phyloP scores from a whole-genome alignment of 2,888 invertebrate species.

The Amorpha juglandis region DNA sequence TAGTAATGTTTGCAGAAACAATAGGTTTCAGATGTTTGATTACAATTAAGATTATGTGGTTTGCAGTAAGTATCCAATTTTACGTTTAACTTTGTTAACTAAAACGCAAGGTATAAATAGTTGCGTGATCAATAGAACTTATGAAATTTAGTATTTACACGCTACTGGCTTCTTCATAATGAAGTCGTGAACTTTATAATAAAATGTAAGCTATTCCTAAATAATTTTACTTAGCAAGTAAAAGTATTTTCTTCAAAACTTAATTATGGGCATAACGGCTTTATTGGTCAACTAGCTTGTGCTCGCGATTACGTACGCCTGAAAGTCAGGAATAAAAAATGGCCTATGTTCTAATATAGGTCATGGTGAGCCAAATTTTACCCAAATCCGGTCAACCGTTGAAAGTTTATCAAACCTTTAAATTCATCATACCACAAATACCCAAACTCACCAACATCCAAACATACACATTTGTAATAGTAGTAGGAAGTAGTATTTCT shows the following conservation, averaged over 20 bases:
- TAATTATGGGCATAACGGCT: not conserved
- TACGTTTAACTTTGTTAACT: not conserved
- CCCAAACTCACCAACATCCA: no score
- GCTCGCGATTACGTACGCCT: no score
- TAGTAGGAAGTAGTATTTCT: no score
- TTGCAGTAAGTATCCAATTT: not conserved
- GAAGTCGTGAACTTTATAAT: constrained; percentile 14
- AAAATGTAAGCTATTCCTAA: not conserved
- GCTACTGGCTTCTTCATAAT: constrained; percentile 25
- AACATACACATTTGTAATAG: no score
- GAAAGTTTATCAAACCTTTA: no score
- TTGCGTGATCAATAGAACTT: constrained; percentile 12
- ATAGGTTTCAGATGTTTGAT: not conserved
- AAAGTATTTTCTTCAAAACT: not conserved
- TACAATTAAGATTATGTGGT: not conserved
- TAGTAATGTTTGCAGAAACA: not conserved
- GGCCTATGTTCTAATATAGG: no score
- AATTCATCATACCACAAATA: no score
- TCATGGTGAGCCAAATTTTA: no score
- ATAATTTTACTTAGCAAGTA: not conserved
- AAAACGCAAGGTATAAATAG: not conserved
- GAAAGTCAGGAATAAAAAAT: no score
- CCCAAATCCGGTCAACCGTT: no score
- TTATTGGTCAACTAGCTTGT: no score
- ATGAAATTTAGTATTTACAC: not conserved